Evolutionary conservation across 2,888 invertebrate species (phyloP).

Genomic region (Adelphocoris suturalis): DNA sequence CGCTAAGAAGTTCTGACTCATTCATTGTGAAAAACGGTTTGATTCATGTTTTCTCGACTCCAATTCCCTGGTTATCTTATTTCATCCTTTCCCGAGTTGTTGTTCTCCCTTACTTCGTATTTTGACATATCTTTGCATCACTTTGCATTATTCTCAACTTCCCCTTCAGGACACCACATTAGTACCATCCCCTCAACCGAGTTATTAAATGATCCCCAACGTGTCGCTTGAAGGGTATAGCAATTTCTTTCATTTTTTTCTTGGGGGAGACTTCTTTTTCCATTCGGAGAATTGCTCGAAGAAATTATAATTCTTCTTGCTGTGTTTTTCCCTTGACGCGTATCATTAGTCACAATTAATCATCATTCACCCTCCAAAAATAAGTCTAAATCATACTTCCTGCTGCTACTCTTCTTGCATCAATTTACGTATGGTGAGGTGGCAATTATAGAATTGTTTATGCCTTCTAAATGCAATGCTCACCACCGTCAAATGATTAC

Average conservation of each 20-base stretch:
- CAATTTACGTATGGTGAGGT: background rate
- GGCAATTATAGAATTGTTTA: background rate
- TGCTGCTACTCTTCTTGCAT: background rate
- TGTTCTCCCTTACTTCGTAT: conserved; percentile 28
- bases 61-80: conserved; percentile 15
- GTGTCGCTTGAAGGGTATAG: conserved; percentile 12
- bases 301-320: background rate
- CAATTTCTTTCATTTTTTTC: background rate
- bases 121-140: conserved; percentile 67
- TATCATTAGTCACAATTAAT: conserved; percentile 24
- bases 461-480: background rate
- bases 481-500: too few species aligned
- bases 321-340: background rate
- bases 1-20: conserved; percentile 47
- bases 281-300: conserved; percentile 9
- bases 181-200: conserved; percentile 4
- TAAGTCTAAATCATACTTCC: background rate
- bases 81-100: conserved; percentile 7
- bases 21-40: background rate
- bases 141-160: conserved; percentile 58
- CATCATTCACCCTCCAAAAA: background rate
- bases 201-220: conserved; percentile 63
- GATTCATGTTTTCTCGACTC: conserved; percentile 58
- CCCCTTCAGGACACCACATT: conserved; percentile 15
- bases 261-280: background rate